Evolutionary conservation across 2,113 vertebrate genomes (phyloP), one percentile per base, ranked within the genome.

Genomic region (Abramis brama): DNA sequence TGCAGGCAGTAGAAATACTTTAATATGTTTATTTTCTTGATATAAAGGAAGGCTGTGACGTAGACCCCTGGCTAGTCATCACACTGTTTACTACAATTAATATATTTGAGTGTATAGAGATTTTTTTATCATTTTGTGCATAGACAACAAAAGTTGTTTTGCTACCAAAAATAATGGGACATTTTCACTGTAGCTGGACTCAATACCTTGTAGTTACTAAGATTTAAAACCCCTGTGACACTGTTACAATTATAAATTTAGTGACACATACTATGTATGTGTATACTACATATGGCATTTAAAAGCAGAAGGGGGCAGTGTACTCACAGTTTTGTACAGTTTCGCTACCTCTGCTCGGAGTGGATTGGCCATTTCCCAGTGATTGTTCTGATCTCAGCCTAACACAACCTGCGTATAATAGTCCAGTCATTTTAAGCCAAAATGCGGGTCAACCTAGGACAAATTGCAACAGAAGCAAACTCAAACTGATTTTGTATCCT

Each of bases 281-380:
- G 6, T 1, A 39, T 39, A 39, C 7, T 43, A 12, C 45, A 43
- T 43, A 1, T 43, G 39, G 11, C 11, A 47, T 74, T n/a, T 1
- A 7, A 47, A 15, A 10, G 33, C 78, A 15, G 59, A 80, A 30
- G 59, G 78, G 59, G 59, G 59, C 50, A 82, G 70, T 60, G 7
- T 36, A 95, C 96, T 95, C 94, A 97, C 96, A 83, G 96, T 96
- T 93, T 96, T 96, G 91, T 96, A 96, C 9, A 96, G 94, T 85
- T 91, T 95, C 88, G 94, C 43, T 79, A 96, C 96, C 93, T 96
- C 95, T 81, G 93, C 80, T 94, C 95, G 93, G 88, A 97, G 90
- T 82, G 94, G 91, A 87, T 0, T 94, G 89, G 96, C 93, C 96
- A 97, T 96, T 91, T 86, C 27, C 10, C 23, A 11, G 4, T 2